Evolutionary conservation across 2,113 vertebrate species (phyloP), one percentile per base, ranked within the genome.

Genomic region (Malurus elegans): DNA sequence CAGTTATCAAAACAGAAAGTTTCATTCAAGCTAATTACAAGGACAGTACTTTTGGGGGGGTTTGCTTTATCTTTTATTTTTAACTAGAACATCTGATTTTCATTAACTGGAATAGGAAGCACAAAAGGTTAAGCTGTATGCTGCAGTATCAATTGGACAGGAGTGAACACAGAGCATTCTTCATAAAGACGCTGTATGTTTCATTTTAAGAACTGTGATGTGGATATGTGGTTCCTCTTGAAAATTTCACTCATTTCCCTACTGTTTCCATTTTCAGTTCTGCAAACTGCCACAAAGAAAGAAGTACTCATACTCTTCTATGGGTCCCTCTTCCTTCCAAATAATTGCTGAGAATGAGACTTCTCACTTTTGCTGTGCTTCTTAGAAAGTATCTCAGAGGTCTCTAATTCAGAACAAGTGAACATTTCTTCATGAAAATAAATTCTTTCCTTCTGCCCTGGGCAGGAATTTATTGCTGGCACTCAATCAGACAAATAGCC

Each of bases 341-440:
- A 3, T n/a, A 84, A 82, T 23, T 57, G 20, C 45, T 86, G 74
- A 90, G 90, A 90, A 69, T 29, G 9, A 85, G 44, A 86, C 31
- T 57, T 72, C 26, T 84, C 36, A 40, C 19, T 85, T 94, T 29
- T 73, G 36, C 66, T 67, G 9, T 5, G 14, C 34, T 66, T 14
- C 62, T 75, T 34, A 72, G 8, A 67, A 86, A 74, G 26, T 69
- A 75, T 26, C 40, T 80, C 53, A 18, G 12, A 72, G 25, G 16
- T 79, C 36, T 85, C 50, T 47, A 90, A 79, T 26, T 40, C 42
- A 62, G 32, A 90, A 65, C 4, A 90, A 79, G 8, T 5, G 17
- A 71, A 20, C 15, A 64, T 47, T 87, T 84, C 16, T 84, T 64
- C 24, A 67, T 12, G 3, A 91, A 95, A 92, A 26, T 34, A 94